Evolutionary conservation across 2,888 invertebrate genomes (phyloP).

Genomic region (Mycalesis mineus): DNA sequence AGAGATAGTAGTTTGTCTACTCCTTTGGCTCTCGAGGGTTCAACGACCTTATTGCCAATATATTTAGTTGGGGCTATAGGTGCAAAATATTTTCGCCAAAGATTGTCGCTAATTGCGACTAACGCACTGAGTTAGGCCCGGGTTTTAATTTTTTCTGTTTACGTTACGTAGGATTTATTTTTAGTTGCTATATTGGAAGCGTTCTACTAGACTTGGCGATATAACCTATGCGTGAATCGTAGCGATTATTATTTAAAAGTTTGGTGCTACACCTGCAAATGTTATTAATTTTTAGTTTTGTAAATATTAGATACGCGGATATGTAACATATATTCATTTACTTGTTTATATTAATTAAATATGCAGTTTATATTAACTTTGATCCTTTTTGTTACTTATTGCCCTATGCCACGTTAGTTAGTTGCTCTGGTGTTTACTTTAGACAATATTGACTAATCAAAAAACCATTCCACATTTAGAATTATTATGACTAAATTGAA

Average conservation of each 20-base stretch:
- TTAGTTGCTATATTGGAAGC: too few species aligned
- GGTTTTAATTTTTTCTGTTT: too few species aligned
- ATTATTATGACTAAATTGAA: conserved; percentile 13
- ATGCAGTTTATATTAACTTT: conserved; percentile 3
- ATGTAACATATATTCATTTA: conserved; percentile 12
- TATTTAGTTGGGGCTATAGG: too few species aligned
- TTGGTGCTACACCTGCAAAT: not conserved
- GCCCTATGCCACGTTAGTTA: not conserved
- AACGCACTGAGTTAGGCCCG: too few species aligned
- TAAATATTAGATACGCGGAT: conserved; percentile 16
- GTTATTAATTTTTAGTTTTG: conserved; percentile 8
- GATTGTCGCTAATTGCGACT: too few species aligned
- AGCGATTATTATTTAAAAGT: not conserved
- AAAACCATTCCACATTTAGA: conserved; percentile 26
- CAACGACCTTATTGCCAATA: too few species aligned
- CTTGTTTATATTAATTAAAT: conserved; percentile 2
- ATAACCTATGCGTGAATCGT: too few species aligned
- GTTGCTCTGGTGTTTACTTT: not conserved
- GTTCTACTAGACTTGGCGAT: too few species aligned
- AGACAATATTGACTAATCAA: conserved; percentile 9
- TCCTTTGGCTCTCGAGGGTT: too few species aligned
- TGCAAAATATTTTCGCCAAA: too few species aligned
- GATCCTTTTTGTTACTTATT: not conserved
- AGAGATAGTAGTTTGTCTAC: too few species aligned
- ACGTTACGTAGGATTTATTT: too few species aligned